Percentiles rank a stretch among this genome's conserved stretches.
phyloP scores from a whole-genome alignment of 2,888 invertebrate genomes.

The Meteorus colon region DNA sequence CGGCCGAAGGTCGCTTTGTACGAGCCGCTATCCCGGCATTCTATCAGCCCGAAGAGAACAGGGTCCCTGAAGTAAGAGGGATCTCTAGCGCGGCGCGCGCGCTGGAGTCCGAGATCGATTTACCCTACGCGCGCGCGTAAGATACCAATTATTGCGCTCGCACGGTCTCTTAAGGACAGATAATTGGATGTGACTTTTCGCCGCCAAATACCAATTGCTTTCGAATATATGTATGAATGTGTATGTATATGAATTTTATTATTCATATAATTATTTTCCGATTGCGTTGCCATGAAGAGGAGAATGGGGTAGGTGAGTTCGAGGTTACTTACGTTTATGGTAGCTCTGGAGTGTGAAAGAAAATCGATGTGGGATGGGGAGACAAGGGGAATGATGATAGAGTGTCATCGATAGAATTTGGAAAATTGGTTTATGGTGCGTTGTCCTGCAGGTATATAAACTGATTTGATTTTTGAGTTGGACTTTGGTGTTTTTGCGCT shows the following conservation, averaged over 20 bases:
- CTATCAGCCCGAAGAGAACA: conserved; percentile 59
- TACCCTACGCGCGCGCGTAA: conserved; percentile 59
- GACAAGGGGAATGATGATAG: too few relatives aligned
- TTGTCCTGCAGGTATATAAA: too few relatives aligned
- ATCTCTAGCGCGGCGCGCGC: conserved; percentile 35
- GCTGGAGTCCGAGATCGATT: conserved; percentile 57
- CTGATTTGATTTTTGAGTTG: too few relatives aligned
- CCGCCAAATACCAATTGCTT: conserved; percentile 7
- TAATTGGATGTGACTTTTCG: conserved; percentile 43
- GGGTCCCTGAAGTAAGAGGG: conserved; percentile 35
- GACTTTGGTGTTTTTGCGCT: too few relatives aligned
- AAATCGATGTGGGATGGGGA: too few relatives aligned
- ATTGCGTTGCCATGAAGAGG: too few relatives aligned
- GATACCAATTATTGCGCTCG: conserved; percentile 62
- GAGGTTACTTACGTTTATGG: too few relatives aligned
- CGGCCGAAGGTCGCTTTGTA: conserved; percentile 69
- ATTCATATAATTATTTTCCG: too few relatives aligned
- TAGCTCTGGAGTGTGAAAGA: too few relatives aligned
- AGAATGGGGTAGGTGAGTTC: too few relatives aligned
- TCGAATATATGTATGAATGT: conserved; percentile 10
- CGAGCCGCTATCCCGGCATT: conserved; percentile 69
- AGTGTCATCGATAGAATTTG: too few relatives aligned
- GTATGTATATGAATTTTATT: neutral
- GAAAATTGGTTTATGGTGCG: too few relatives aligned
- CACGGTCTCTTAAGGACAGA: conserved; percentile 48